Percentiles rank a stretch among this genome's conserved stretches.
These are phyloP conservation scores for Hippocampus mohnikei DNA, from an alignment of 2,113 vertebrate species.

Conservation along the genomic window DNA sequence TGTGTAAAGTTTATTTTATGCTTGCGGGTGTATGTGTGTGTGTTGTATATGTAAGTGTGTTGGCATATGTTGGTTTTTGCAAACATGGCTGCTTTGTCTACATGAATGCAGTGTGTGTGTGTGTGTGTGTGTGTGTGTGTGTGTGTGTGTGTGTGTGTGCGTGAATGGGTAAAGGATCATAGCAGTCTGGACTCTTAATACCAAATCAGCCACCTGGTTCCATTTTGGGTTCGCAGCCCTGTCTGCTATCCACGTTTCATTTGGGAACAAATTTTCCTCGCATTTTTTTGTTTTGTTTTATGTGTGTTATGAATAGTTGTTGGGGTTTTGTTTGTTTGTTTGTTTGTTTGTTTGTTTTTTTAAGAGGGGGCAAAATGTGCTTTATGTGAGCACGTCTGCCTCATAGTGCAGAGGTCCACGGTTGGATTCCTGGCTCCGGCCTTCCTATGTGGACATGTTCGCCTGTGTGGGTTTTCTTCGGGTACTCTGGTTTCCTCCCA, in stretches of 20 bases:
- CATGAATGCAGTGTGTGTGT: constrained; percentile 9
- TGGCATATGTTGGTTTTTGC: constrained; percentile 19
- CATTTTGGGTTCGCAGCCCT: constrained; percentile 58
- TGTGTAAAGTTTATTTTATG: constrained; percentile 21
- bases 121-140: neutral
- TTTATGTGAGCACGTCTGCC: too few relatives aligned
- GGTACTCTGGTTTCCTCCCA: too few relatives aligned
- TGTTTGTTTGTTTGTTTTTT: too few relatives aligned
- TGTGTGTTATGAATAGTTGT: neutral
- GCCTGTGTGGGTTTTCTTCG: too few relatives aligned
- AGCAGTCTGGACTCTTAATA: constrained; percentile 32
- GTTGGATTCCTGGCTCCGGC: too few relatives aligned
- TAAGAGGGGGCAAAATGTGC: too few relatives aligned
- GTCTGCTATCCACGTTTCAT: constrained; percentile 57
- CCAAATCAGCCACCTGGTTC: constrained; percentile 66
- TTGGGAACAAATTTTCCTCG: constrained; percentile 52
- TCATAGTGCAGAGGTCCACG: too few relatives aligned
- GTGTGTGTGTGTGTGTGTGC: neutral
- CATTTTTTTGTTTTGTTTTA: neutral
- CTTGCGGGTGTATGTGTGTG: constrained; percentile 14
- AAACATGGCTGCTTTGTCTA: constrained; percentile 7
- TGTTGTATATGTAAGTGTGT: neutral
- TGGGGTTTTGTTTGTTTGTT: neutral
- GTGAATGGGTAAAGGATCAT: neutral
- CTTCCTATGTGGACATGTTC: too few relatives aligned